Conservation (phyloP, 2,113 vertebrate genomes). For the Phyllopteryx taeniolatus region DNA sequence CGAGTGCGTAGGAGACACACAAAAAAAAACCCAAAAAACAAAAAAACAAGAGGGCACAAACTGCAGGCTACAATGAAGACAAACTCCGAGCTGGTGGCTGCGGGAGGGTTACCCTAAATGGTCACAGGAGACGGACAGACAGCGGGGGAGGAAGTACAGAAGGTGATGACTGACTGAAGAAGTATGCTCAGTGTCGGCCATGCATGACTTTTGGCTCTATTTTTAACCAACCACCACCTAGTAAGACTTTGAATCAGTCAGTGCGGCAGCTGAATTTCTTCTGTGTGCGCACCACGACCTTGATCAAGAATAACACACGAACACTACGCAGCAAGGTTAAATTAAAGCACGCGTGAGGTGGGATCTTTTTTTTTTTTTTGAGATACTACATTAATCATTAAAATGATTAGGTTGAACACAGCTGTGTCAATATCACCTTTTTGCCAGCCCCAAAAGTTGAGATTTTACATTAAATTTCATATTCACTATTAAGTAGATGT, state of each 20-base stretch:
- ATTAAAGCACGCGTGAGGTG: too few relatives aligned
- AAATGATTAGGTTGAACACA: too few relatives aligned
- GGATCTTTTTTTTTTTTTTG: too few relatives aligned
- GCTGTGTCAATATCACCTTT: too few relatives aligned
- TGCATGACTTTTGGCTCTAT: slow-evolving; percentile 22
- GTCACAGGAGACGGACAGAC: slow-evolving; percentile 39
- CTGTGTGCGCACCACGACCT: not conserved
- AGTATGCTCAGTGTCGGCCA: slow-evolving; percentile 9
- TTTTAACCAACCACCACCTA: slow-evolving; percentile 10
- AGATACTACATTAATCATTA: too few relatives aligned
- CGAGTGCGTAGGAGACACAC: slow-evolving; percentile 18
- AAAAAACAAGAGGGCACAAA: slow-evolving; percentile 28
- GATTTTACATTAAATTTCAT: too few relatives aligned
- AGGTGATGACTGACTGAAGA: slow-evolving; percentile 56
- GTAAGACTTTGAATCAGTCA: not conserved
- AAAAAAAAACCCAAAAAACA: not conserved
- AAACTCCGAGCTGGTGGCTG: slow-evolving; percentile 58
- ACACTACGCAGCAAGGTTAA: too few relatives aligned
- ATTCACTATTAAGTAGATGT: too few relatives aligned
- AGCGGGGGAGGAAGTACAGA: slow-evolving; percentile 34
- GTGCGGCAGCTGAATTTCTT: not conserved
- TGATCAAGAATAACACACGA: too few relatives aligned
- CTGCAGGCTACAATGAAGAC: slow-evolving; percentile 16
- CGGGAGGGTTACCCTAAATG: slow-evolving; percentile 72
- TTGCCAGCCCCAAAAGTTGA: too few relatives aligned